A percentile compares a stretch with the other conserved stretches of the same genome.
Evolutionary conservation across 2,113 vertebrate species (phyloP).

Genomic region (Tetrao urogallus): DNA sequence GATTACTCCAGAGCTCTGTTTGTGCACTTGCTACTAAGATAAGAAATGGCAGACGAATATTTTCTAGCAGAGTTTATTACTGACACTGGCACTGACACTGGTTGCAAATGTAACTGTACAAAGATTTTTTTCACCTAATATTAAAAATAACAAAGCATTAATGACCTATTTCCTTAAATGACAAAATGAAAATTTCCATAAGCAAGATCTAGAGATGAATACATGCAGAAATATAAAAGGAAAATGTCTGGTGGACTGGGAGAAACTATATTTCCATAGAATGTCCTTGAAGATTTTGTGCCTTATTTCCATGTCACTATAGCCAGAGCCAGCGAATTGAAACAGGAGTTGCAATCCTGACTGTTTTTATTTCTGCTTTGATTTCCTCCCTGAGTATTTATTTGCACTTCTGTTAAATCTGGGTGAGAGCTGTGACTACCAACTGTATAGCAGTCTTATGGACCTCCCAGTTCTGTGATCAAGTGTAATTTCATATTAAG

Average conservation of each 20-base stretch:
- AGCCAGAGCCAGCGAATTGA: not conserved
- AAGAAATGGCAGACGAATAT: not conserved
- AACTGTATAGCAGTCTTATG: not conserved
- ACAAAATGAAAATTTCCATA: not conserved
- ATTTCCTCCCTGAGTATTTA: not conserved
- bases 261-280: not conserved
- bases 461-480: not conserved
- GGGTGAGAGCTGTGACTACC: not conserved
- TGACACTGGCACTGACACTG: not conserved
- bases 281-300: not conserved
- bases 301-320: not conserved
- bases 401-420: not conserved
- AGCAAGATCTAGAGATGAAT: not conserved
- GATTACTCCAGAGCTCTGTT: not conserved
- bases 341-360: not conserved
- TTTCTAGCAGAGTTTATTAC: not conserved
- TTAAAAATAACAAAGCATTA: not conserved
- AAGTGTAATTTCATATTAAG: not conserved
- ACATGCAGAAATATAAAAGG: not conserved
- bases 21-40: not conserved
- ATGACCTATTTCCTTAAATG: not conserved
- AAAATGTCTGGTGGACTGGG: not conserved
- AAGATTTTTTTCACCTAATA: not conserved
- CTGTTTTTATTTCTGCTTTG: accelerated
- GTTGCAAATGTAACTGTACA: not conserved